Evolutionary conservation across 2,113 vertebrate species (phyloP), one percentile per base, ranked within the genome.

Genomic region (Chaetops frenatus): DNA sequence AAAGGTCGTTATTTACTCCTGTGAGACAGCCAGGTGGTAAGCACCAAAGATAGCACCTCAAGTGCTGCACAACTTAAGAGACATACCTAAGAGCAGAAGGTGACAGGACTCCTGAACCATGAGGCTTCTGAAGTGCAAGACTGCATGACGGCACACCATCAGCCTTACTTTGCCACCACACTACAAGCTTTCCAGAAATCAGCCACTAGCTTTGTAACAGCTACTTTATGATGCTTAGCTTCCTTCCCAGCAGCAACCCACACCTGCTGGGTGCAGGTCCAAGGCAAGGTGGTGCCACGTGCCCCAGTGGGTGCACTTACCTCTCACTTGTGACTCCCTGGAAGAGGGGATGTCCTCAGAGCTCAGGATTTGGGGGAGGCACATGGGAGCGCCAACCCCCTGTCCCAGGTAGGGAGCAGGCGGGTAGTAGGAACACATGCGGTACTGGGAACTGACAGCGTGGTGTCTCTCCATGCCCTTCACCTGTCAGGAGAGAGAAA

Each of bases 341-440:
- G 97, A 98, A 79, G 98, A 95, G 19, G 97, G 96, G 27, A 93
- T 97, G 5, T 99, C 99, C 65, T 99, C 99, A 56, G 98, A 98
- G 71, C 98, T 97, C 95, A 98, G 98, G 94, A 98, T 95, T 60
- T 98, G 98, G 10, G 98, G 97, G 92, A 99, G 92, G 57, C 98
- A 98, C 14, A 97, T 47, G 53, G 98, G 44, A 47, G 97, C 67
- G 2, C 98, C 96, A 79, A 98, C 88, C 10, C 98, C 98, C 96
- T 99, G 99, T 71, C 98, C 98, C 97, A 99, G 95, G 97, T 99
- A 99, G 51, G 98, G 97, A 40, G 98, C 88, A 7, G 98, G 97
- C 2, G 99, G 98, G 86, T 99, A 99, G 95, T 99, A 99, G 40
- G 99, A 98, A 70, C 99, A 99, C 99, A 99, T 98, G 91, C 96